Conservation (phyloP, 2,113 vertebrate species). For the Microcebus lehilahytsara region DNA sequence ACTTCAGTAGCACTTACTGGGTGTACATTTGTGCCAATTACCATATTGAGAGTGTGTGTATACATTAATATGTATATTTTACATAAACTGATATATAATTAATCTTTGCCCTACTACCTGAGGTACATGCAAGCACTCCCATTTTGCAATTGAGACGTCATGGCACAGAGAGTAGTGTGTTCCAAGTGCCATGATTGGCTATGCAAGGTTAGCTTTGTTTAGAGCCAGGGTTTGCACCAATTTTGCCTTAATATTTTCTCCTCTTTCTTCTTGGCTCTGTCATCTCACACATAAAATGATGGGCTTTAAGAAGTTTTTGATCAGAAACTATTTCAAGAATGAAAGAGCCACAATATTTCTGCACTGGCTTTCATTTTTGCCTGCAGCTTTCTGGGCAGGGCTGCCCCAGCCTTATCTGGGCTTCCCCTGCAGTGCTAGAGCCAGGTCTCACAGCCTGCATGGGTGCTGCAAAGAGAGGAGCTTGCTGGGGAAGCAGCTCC, state of each 20-base stretch:
- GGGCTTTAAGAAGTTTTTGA: background rate
- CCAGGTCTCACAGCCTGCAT: background rate
- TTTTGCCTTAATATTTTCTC: background rate
- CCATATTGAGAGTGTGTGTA: background rate
- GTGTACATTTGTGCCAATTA: background rate
- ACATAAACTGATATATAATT: background rate
- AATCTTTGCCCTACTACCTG: background rate
- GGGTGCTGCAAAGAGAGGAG: rapidly evolving
- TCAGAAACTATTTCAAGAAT: background rate
- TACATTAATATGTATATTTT: background rate
- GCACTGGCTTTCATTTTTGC: background rate
- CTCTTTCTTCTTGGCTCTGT: background rate
- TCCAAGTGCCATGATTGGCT: background rate
- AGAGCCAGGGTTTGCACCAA: background rate
- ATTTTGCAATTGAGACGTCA: background rate
- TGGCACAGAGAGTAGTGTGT: background rate
- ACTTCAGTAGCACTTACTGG: background rate
- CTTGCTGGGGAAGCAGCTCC: background rate
- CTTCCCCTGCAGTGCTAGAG: too few species aligned
- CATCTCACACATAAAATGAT: background rate
- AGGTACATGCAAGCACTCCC: background rate
- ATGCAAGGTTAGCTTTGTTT: background rate
- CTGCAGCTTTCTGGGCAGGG: background rate
- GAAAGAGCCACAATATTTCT: background rate
- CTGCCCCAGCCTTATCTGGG: background rate